These are phyloP conservation scores for Philonicus albiceps DNA, from an alignment of 2,888 invertebrate genomes.

Conservation along the genomic window DNA sequence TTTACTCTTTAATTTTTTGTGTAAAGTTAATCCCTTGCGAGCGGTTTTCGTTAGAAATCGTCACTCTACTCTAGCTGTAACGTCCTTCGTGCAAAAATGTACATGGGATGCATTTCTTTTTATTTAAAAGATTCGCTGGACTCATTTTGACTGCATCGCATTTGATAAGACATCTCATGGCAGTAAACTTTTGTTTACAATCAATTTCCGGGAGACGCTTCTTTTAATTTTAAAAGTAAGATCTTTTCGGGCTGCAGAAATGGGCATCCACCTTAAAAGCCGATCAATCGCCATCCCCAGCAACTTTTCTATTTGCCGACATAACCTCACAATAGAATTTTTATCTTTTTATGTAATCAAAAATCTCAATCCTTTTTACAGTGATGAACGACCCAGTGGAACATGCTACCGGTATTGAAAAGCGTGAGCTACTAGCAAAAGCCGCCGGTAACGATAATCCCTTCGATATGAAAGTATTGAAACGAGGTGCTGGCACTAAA, in stretches of 20 bases:
- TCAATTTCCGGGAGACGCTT: background rate
- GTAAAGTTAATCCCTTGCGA: background rate
- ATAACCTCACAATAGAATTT: slow-evolving; percentile 2
- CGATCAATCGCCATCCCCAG: background rate
- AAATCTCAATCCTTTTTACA: slow-evolving; percentile 56
- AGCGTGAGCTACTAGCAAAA: slow-evolving; percentile 85
- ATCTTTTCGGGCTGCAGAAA: background rate
- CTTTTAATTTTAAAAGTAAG: background rate
- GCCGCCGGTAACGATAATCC: slow-evolving; percentile 89
- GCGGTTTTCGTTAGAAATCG: background rate
- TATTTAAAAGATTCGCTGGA: background rate
- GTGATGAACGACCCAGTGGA: slow-evolving; percentile 90
- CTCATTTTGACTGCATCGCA: background rate
- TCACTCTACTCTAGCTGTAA: background rate
- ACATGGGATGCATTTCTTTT: no score
- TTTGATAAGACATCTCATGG: background rate
- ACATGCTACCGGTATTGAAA: slow-evolving; percentile 92
- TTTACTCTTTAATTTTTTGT: background rate
- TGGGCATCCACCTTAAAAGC: background rate
- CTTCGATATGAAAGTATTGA: slow-evolving; percentile 82
- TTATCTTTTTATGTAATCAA: background rate
- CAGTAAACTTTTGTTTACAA: background rate
- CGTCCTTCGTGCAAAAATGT: background rate
- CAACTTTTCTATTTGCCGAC: background rate
- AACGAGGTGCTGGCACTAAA: slow-evolving; percentile 83